phyloP scores from a whole-genome alignment of 2,888 invertebrate species.

The Drosophila testacea region DNA sequence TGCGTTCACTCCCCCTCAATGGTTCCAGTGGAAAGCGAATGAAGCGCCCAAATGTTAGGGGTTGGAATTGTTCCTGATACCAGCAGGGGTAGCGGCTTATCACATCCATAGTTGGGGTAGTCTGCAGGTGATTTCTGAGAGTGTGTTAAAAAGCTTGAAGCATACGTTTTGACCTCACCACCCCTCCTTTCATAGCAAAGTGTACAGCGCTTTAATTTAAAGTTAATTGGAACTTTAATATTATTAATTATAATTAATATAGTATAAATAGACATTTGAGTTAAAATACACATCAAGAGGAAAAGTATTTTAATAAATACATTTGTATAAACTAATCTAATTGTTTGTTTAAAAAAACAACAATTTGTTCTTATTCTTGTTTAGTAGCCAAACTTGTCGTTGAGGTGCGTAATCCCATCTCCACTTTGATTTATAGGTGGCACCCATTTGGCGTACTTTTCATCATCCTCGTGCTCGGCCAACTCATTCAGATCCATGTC shows the following conservation, averaged over 20 bases:
- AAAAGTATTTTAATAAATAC: constrained; percentile 4
- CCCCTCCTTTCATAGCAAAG: not conserved
- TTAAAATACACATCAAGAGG: not conserved
- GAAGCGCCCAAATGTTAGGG: constrained; percentile 19
- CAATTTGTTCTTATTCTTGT: constrained; percentile 4
- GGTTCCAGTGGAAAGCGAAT: constrained; percentile 47
- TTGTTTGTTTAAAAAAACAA: constrained; percentile 4
- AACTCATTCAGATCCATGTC: constrained; percentile 84
- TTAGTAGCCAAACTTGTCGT: constrained; percentile 92
- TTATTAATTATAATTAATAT: not conserved
- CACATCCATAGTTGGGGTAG: constrained; percentile 38
- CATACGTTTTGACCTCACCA: not conserved
- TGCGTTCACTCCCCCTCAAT: constrained; percentile 40
- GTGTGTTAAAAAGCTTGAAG: constrained; percentile 39
- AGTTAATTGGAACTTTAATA: not conserved
- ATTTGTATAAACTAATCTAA: not conserved
- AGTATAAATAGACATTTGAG: not conserved
- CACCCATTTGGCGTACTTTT: constrained; percentile 91
- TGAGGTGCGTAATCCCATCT: constrained; percentile 91
- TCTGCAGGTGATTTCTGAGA: constrained; percentile 9
- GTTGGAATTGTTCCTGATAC: constrained; percentile 34
- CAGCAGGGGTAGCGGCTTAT: constrained; percentile 28
- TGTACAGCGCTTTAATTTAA: constrained; percentile 6
- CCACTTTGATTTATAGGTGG: constrained; percentile 91
- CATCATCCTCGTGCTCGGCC: constrained; percentile 86